Evolutionary conservation across 2,888 invertebrate genomes (phyloP), one percentile per base, ranked within the genome.

Genomic region (Lampropteryx suffumata): DNA sequence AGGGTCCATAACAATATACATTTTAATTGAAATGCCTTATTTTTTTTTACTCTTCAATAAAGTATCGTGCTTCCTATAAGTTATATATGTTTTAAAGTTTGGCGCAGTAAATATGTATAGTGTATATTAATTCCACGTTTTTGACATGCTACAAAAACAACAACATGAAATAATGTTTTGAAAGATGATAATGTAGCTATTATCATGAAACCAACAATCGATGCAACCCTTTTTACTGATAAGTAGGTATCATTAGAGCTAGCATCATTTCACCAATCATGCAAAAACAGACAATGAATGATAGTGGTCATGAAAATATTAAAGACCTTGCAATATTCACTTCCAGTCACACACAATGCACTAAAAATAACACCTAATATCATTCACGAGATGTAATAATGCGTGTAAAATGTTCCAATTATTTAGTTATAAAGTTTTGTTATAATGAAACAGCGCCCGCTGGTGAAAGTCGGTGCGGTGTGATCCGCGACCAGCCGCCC

Each of bases 381-480:
- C 40, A 48, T 50, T 57, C 42, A 45, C 42, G 41, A 36, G 52
- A 33, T 54, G 54, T 54, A 52, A 56, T 53, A 43, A 51, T 50
- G 55, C 36, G 51, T 40, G 53, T 49, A 3, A 33, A 40, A 21
- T 42, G 49, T 33, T 37, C 44, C 35, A 49, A 52, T 50, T 48
- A 46, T 37, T 49, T 40, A 44, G 46, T 36, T 49, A 44, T 57
- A 65, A 65, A 65, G 67, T 69, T 71, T 70, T 76, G 73, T 79
- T 81, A 77, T 72, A 74, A 73, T 73, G 67, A 71, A 76, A 72
- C 67, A 62, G 65, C 64, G 67, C 51, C 62, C 60, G 69, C 61
- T 67, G 77, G 85, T 83, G 85, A 86, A 86, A 85, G 84, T 82
- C 73, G 65, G 57, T 44, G 69, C 67, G 68, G 65, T 62, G 62